Conservation (phyloP, 2,797 vertebrate species). For the Eleutherodactylus coqui region DNA sequence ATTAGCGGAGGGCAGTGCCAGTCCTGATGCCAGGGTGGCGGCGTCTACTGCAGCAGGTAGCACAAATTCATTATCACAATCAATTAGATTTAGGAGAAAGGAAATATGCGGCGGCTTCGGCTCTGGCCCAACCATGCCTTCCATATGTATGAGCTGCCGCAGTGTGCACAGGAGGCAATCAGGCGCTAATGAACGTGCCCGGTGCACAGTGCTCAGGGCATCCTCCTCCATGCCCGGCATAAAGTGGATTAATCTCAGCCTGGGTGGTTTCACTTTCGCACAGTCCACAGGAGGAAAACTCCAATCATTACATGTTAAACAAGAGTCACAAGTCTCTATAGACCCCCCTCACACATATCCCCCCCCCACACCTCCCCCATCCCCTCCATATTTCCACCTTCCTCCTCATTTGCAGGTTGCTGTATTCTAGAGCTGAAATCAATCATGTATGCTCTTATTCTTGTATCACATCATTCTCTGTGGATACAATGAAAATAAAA, state of each 20-base stretch:
- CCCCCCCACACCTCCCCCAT: background rate
- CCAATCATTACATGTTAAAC: conserved; percentile 19
- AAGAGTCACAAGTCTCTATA: background rate
- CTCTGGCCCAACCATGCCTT: conserved; percentile 73
- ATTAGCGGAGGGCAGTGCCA: conserved; percentile 94
- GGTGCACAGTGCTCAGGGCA: background rate
- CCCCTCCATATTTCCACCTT: background rate
- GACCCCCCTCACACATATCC: background rate
- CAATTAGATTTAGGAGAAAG: conserved; percentile 77
- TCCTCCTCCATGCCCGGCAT: conserved; percentile 15
- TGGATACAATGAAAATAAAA: background rate
- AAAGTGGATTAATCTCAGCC: conserved; percentile 52
- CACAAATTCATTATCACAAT: conserved; percentile 91
- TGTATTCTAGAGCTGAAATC: background rate
- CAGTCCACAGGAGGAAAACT: conserved; percentile 41
- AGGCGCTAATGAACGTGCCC: conserved; percentile 65
- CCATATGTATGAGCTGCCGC: conserved; percentile 79
- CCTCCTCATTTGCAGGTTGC: background rate
- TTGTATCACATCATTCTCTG: background rate
- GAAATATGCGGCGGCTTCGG: conserved; percentile 76
- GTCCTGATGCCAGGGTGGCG: conserved; percentile 83
- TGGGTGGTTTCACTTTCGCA: conserved; percentile 40
- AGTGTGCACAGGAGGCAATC: conserved; percentile 68
- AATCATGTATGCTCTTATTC: background rate
- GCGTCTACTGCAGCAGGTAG: conserved; percentile 88